These are phyloP conservation scores for Tricholaema leucomelas DNA, from an alignment of 2,113 vertebrate species.

Conservation along the genomic window DNA sequence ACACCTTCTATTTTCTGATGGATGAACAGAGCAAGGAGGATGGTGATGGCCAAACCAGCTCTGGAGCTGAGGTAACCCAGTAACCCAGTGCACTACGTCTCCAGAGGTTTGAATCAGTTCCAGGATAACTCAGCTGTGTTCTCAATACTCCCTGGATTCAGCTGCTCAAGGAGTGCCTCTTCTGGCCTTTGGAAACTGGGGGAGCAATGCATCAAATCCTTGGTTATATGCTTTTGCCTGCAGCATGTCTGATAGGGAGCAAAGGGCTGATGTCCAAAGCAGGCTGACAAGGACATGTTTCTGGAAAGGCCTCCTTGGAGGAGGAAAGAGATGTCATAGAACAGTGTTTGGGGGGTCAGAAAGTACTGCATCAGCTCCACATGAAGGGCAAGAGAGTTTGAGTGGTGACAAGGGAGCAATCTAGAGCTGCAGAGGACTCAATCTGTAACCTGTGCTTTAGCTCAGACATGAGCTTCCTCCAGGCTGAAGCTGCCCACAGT, in stretches of 20 bases:
- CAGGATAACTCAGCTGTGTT: not conserved
- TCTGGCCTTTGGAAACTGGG: not conserved
- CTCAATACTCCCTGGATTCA: not conserved
- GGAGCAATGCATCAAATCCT: not conserved
- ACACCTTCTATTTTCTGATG: constrained; percentile 42
- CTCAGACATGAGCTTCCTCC: not conserved
- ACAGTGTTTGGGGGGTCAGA: not conserved
- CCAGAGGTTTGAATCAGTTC: not conserved
- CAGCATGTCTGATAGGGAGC: not conserved
- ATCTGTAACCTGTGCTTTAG: not conserved
- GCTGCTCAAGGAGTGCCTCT: not conserved
- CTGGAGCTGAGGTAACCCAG: constrained; percentile 8
- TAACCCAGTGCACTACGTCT: not conserved
- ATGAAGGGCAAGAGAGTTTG: not conserved
- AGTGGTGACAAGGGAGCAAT: not conserved
- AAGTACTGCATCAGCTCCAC: not conserved
- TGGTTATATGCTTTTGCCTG: not conserved
- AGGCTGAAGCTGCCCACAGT: not conserved
- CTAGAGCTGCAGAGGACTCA: not conserved
- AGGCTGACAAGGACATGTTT: not conserved
- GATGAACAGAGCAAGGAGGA: constrained; percentile 14
- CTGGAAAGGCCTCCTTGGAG: not conserved
- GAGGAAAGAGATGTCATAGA: not conserved
- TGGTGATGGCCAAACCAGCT: not conserved
- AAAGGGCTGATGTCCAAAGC: not conserved